phyloP scores from a whole-genome alignment of 2,797 vertebrate species.

The Silurus lanzhouensis region DNA sequence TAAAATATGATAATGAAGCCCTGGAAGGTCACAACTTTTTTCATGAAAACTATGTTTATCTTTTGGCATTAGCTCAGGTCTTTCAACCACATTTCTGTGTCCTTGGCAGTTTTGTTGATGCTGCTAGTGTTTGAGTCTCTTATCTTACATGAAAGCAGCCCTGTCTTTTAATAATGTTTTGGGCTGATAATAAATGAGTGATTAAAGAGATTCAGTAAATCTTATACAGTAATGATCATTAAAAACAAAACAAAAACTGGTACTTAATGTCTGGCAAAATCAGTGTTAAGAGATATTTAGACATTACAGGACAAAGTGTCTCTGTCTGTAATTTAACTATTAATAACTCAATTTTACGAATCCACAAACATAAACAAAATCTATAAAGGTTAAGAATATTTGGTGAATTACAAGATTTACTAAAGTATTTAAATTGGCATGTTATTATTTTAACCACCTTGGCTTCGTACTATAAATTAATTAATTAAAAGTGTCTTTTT shows the following conservation, averaged over 20 bases:
- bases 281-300: slow-evolving; percentile 11
- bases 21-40: slow-evolving; percentile 4
- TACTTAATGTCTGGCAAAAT: slow-evolving; percentile 3
- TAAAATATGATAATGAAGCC: slow-evolving; percentile 11
- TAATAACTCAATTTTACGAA: background rate
- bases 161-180: slow-evolving; percentile 13
- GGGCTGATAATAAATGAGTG: slow-evolving; percentile 13
- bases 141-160: slow-evolving; percentile 33
- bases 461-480: background rate
- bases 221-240: slow-evolving; percentile 24
- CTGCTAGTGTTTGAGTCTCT: slow-evolving; percentile 15
- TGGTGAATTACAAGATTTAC: background rate
- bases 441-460: background rate
- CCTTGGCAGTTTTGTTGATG: slow-evolving; percentile 23
- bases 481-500: background rate
- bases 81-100: slow-evolving; percentile 9
- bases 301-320: slow-evolving; percentile 12
- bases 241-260: background rate
- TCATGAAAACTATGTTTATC: slow-evolving; percentile 14
- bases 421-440: background rate
- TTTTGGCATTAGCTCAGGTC: background rate
- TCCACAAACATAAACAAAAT: background rate
- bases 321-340: background rate
- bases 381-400: background rate
- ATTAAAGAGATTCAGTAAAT: slow-evolving; percentile 21